A percentile compares a stretch with the other conserved stretches of the same genome.
Conservation (phyloP, 2,797 vertebrate genomes). For the Sebastes baramenuke region DNA sequence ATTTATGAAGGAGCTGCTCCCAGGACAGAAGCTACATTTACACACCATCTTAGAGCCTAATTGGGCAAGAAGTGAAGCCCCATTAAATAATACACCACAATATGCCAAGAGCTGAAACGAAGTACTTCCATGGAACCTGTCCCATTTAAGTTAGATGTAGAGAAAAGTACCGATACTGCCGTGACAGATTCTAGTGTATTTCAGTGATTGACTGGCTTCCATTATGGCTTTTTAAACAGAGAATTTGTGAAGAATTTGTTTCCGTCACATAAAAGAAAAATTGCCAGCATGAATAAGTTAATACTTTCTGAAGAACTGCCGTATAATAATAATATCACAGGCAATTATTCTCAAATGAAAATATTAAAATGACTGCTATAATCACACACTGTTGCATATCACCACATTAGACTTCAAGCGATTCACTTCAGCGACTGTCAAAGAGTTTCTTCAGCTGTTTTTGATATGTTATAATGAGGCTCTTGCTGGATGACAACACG, state of each 20-base stretch:
- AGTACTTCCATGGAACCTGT: slow-evolving; percentile 28
- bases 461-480: slow-evolving; percentile 71
- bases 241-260: neutral
- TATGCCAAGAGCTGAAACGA: slow-evolving; percentile 60
- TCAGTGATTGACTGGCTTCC: slow-evolving; percentile 2
- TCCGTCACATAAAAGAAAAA: neutral
- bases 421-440: slow-evolving; percentile 49
- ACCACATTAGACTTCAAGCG: slow-evolving; percentile 50
- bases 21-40: slow-evolving; percentile 67
- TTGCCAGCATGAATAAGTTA: neutral
- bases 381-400: slow-evolving; percentile 23
- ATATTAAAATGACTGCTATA: slow-evolving; percentile 5
- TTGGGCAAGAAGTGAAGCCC: slow-evolving; percentile 75
- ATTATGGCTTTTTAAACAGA: neutral
- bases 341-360: slow-evolving; percentile 30
- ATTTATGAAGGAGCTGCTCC: slow-evolving; percentile 78
- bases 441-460: slow-evolving; percentile 41
- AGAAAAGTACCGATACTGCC: slow-evolving; percentile 23
- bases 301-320: neutral
- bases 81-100: slow-evolving; percentile 70
- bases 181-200: slow-evolving; percentile 20
- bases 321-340: slow-evolving; percentile 4
- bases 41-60: slow-evolving; percentile 79
- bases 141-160: slow-evolving; percentile 50
- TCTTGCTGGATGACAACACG: slow-evolving; percentile 56